These are phyloP conservation scores for Phrynocephalus forsythii DNA, from an alignment of 2,797 vertebrate species.

Conservation along the genomic window DNA sequence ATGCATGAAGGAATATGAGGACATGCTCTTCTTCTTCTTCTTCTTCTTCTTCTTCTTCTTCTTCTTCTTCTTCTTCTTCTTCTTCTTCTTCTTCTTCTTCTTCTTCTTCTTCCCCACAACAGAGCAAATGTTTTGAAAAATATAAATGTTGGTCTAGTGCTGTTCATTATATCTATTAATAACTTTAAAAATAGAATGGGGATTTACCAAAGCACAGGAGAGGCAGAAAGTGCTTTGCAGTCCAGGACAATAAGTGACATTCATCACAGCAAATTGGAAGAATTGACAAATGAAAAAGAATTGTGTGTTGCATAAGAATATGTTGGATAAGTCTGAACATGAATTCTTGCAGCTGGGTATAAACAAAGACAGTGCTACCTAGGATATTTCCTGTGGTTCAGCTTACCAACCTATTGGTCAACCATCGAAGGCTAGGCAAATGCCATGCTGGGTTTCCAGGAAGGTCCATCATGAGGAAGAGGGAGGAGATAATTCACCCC, in stretches of 20 bases:
- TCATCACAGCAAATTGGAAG: not conserved
- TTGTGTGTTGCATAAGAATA: not conserved
- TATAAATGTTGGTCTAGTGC: not conserved
- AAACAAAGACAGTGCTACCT: not conserved
- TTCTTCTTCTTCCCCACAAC: not conserved
- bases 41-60: not conserved
- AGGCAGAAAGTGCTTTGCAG: not conserved
- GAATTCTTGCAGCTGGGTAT: not conserved
- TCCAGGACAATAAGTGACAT: not conserved
- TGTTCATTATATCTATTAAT: slow-evolving; percentile 9
- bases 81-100: too few species aligned
- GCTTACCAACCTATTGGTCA: not conserved
- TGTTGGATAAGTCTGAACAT: not conserved
- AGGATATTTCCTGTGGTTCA: not conserved
- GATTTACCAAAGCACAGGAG: not conserved
- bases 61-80: not conserved
- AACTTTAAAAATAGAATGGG: not conserved
- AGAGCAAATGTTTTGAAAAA: not conserved
- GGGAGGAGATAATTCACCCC: not conserved
- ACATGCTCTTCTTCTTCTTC: slow-evolving; percentile 12
- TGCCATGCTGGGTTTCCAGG: too few species aligned
- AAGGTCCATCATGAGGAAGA: not conserved
- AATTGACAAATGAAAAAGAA: not conserved
- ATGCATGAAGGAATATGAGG: slow-evolving; percentile 14
- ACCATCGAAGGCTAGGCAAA: not conserved